Conservation (phyloP, 2,888 invertebrate species). For the Gortyna flavago region DNA sequence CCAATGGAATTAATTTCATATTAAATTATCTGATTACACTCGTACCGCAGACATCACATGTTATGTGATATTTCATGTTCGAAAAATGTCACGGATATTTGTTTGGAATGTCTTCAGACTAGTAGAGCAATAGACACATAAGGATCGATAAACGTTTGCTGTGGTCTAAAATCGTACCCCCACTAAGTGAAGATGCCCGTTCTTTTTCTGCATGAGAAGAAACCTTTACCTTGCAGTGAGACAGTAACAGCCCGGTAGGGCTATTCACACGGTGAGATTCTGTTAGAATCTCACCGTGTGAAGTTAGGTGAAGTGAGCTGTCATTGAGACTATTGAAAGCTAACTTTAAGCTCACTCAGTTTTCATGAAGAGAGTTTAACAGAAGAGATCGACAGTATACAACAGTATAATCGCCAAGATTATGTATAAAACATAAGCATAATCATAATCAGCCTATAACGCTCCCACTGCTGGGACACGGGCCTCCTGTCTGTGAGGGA, state of each 20-base stretch:
- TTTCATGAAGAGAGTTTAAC: too few relatives aligned
- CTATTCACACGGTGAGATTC: too few relatives aligned
- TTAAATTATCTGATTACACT: conserved; percentile 9
- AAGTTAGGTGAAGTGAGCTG: not conserved
- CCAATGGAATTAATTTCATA: conserved; percentile 10
- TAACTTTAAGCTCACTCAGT: not conserved
- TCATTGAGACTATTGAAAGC: not conserved
- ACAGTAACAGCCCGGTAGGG: not conserved
- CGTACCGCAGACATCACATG: not conserved
- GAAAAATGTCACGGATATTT: not conserved
- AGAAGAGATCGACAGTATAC: too few relatives aligned
- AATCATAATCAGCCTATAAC: too few relatives aligned
- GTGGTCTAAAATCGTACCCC: not conserved
- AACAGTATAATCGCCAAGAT: not conserved
- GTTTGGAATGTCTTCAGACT: not conserved
- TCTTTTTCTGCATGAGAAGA: not conserved
- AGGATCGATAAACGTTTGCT: not conserved
- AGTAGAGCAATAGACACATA: not conserved
- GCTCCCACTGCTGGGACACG: too few relatives aligned
- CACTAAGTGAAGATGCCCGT: not conserved
- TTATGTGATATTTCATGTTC: not conserved
- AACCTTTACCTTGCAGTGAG: not conserved
- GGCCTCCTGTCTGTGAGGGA: too few relatives aligned
- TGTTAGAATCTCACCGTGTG: not conserved
- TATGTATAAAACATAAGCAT: too few relatives aligned